Percentiles rank a stretch among this genome's conserved stretches.
phyloP scores from a whole-genome alignment of 2,113 vertebrate genomes.

The Narcine bancroftii region DNA sequence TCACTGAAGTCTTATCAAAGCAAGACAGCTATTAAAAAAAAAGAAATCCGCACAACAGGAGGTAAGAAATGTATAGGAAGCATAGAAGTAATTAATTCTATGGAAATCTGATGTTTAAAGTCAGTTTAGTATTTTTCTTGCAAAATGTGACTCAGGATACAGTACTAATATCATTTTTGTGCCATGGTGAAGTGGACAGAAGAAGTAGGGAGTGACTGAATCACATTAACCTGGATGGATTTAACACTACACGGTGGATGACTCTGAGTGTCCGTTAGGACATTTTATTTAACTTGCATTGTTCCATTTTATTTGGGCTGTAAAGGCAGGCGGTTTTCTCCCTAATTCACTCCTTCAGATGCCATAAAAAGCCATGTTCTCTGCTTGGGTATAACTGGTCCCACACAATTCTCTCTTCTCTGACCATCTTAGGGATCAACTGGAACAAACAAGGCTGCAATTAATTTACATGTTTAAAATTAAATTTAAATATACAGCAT shows the following conservation, averaged over 20 bases:
- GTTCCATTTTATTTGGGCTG: neutral
- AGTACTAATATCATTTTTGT: neutral
- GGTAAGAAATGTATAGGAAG: neutral
- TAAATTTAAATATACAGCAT: too few species aligned
- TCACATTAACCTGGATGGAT: neutral
- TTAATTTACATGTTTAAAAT: too few species aligned
- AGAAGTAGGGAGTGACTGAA: neutral
- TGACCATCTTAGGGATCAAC: neutral
- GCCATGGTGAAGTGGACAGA: neutral
- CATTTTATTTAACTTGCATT: neutral
- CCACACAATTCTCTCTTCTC: neutral
- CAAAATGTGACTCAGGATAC: neutral
- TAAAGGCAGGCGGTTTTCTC: neutral
- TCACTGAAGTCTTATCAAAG: conserved; percentile 32
- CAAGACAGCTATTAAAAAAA: conserved; percentile 5
- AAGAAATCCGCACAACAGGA: conserved; percentile 21
- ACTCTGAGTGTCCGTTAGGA: neutral
- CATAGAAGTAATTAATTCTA: conserved; percentile 30
- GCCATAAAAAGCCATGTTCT: neutral
- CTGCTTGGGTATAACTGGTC: neutral
- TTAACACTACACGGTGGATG: neutral
- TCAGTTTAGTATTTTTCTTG: neutral
- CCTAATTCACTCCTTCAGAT: neutral
- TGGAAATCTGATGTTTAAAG: conserved; percentile 26
- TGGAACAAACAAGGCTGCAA: neutral